phyloP scores from a whole-genome alignment of 2,113 vertebrate species.

The Odocoileus virginianus region DNA sequence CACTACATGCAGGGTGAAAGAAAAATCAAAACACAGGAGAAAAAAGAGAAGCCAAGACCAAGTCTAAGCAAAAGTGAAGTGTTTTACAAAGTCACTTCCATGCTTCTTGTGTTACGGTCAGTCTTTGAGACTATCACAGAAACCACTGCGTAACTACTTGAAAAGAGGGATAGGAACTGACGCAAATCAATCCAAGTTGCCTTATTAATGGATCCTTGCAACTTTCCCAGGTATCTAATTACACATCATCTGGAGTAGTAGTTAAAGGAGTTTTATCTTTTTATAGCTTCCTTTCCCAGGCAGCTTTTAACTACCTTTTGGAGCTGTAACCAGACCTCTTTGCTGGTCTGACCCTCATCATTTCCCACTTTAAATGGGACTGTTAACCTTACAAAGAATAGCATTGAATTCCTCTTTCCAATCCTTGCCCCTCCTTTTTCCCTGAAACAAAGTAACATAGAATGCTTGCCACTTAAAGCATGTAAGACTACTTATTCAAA shows the following conservation, averaged over 20 bases:
- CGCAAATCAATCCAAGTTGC: not conserved
- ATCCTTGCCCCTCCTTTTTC: fast-evolving
- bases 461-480: not conserved
- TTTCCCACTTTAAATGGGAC: not conserved
- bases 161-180: not conserved
- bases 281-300: constrained; percentile 31
- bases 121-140: not conserved
- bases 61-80: not conserved
- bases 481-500: constrained; percentile 1
- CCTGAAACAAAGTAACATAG: not conserved
- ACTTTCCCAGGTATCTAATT: constrained; percentile 37
- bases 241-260: not conserved
- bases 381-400: constrained; percentile 38
- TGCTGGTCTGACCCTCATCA: not conserved
- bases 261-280: constrained; percentile 48
- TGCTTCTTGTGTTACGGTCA: not conserved
- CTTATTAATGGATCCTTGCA: not conserved
- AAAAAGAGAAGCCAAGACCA: not conserved
- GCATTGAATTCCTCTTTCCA: not conserved
- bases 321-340: constrained; percentile 26
- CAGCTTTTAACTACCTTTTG: constrained; percentile 43
- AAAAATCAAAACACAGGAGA: not conserved
- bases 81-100: not conserved
- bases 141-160: not conserved
- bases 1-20: constrained; percentile 53